Evolutionary conservation across 2,888 invertebrate genomes (phyloP).

Genomic region (Boloria euphrosyne): DNA sequence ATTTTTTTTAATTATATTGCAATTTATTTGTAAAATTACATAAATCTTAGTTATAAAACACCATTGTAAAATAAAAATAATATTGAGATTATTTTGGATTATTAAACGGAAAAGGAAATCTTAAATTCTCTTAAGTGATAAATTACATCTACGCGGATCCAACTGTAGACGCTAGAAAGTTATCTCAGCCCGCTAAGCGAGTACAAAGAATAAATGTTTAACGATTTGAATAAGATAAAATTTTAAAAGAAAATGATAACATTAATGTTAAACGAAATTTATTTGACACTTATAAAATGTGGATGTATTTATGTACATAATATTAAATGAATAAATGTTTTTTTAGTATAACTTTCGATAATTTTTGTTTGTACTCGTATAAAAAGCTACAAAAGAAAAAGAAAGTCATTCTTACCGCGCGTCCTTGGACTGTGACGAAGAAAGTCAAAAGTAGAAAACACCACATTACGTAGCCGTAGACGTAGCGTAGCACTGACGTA

Average conservation of each 20-base stretch:
- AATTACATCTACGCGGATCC: slow-evolving; percentile 31
- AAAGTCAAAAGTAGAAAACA: slow-evolving; percentile 67
- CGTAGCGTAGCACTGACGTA: slow-evolving; percentile 56
- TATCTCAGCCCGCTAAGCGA: slow-evolving; percentile 19
- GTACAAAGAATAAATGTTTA: slow-evolving; percentile 24
- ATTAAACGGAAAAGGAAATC: slow-evolving; percentile 13
- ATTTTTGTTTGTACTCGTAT: background rate
- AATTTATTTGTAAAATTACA: background rate
- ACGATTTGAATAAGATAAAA: slow-evolving; percentile 7
- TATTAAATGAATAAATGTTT: background rate
- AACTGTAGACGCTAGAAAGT: slow-evolving; percentile 27
- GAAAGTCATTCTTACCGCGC: slow-evolving; percentile 71
- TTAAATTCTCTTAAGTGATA: slow-evolving; percentile 28
- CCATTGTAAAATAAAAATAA: background rate
- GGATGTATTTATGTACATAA: background rate
- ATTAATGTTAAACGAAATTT: slow-evolving; percentile 15
- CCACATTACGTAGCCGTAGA: slow-evolving; percentile 65
- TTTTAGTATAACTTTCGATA: slow-evolving; percentile 2
- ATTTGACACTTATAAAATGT: background rate
- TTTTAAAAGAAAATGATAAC: background rate
- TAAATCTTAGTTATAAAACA: background rate
- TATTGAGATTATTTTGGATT: slow-evolving; percentile 11
- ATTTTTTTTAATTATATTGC: too few species aligned
- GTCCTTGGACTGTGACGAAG: slow-evolving; percentile 74
- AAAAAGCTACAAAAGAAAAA: slow-evolving; percentile 20